Conservation (phyloP, 2,113 vertebrate species). For the Amazona vittata region DNA sequence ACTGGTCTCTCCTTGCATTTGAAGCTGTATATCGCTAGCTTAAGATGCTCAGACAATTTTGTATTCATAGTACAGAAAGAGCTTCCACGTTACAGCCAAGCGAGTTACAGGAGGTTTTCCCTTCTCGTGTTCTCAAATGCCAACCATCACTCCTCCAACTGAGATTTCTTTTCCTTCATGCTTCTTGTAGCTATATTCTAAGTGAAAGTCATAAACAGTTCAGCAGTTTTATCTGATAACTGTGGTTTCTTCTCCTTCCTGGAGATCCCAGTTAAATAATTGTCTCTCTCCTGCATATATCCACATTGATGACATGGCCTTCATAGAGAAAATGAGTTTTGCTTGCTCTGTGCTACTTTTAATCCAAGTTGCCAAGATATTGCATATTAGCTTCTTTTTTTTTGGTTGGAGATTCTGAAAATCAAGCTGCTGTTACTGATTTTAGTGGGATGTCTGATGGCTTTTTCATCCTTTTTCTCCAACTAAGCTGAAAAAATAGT, state of each 20-base stretch:
- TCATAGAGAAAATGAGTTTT: background rate
- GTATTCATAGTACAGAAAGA: background rate
- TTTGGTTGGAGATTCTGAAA: background rate
- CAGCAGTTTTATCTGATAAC: background rate
- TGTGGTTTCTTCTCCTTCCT: conserved; percentile 25
- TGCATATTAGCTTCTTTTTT: background rate
- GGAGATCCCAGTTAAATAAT: background rate
- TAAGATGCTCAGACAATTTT: background rate
- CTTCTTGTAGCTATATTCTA: background rate
- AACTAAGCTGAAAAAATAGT: background rate
- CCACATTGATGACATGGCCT: background rate
- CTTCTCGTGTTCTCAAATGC: background rate
- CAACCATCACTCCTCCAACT: background rate
- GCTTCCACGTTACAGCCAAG: background rate
- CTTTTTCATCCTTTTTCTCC: background rate
- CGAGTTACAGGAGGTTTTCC: background rate
- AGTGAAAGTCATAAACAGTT: background rate
- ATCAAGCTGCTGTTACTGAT: background rate
- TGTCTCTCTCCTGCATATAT: background rate
- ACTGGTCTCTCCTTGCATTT: background rate
- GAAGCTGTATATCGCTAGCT: background rate
- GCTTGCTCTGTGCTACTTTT: background rate
- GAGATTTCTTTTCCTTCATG: background rate
- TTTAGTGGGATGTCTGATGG: background rate
- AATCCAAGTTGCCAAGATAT: background rate